Evolutionary conservation across 2,113 vertebrate genomes (phyloP).

Genomic region (Chaetops frenatus): DNA sequence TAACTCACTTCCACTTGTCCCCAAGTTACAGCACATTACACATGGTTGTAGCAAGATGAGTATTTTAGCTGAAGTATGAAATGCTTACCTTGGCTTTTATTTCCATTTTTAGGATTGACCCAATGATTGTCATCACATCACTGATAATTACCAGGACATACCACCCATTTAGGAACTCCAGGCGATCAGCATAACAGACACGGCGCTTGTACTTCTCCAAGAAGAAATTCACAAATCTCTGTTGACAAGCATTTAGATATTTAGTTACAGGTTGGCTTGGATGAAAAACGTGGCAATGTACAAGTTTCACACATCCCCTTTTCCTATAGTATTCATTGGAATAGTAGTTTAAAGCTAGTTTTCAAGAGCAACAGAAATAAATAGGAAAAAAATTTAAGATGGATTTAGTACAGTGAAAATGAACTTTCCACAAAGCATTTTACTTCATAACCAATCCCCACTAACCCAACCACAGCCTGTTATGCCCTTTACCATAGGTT

Average conservation of each 20-base stretch:
- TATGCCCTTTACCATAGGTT: background rate
- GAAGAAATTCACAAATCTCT: constrained; percentile 89
- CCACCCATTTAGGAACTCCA: constrained; percentile 93
- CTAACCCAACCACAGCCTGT: background rate
- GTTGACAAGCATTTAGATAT: constrained; percentile 31
- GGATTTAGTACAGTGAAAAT: background rate
- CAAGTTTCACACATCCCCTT: background rate
- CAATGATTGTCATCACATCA: constrained; percentile 87
- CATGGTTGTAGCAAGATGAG: background rate
- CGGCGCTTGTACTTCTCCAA: constrained; percentile 77
- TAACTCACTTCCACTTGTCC: background rate
- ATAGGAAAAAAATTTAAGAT: background rate
- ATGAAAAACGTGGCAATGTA: background rate
- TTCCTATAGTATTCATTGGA: background rate
- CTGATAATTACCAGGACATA: constrained; percentile 90
- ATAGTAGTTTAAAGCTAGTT: background rate
- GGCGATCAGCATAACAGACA: constrained; percentile 78
- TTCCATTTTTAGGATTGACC: constrained; percentile 96
- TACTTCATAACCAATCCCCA: background rate
- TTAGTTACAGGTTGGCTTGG: background rate
- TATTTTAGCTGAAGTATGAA: background rate
- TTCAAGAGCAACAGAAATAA: background rate
- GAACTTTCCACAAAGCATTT: background rate
- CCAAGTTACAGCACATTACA: background rate
- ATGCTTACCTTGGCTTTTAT: constrained; percentile 90